Base-by-base conservation (phyloP, 2,888 invertebrate species). In the Catonia carolina region DNA sequence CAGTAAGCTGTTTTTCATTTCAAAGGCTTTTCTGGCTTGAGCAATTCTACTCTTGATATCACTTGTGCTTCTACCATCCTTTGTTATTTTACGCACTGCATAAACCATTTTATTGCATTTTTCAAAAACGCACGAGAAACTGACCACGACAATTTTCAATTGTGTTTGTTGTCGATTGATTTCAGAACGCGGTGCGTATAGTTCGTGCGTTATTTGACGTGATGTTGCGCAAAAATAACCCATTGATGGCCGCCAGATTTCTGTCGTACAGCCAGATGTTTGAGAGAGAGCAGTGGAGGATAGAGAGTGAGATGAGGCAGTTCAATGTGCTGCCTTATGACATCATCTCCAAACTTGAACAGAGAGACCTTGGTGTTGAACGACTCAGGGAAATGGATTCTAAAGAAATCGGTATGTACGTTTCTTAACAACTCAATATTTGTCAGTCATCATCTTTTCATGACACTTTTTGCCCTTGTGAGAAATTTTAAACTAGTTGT, bases 171-270 rank as follows among this genome's bases (percentile, higher is more conserved):
- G n/a, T n/a, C n/a, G n/a, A n/a, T n/a, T n/a, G n/a, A 8, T 27
- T 27, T 27, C 27, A 96, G 86, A 98, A 97, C 73, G 87, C 92
- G 7, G 85, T 87, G 0, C 81, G 98, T 54, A 92, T 99, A 65
- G 82, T 89, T 6, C 80, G 98, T 37, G 95, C 96, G 0, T 74
- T 98, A 33, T 99, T 98, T 73, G 97, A 99, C 69, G 89, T 98
- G 61, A 89, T 90, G 0, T 74, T 97, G 5, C 81, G 90, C 23
- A 87, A 87, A 67, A 93, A 92, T 69, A 94, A 92, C 78, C 88
- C 98, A 0, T 78, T 91, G 62, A 82, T 97, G 78, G 85, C 98
- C 0, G 86, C 84, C 0, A 77, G 92, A 5, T 84, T 97, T 63
- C 78, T 99, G 1, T 82, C 80, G 64, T 80, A 98, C 69, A 86